Conservation (phyloP, 2,888 invertebrate species). For the Nomada fabriciana region DNA sequence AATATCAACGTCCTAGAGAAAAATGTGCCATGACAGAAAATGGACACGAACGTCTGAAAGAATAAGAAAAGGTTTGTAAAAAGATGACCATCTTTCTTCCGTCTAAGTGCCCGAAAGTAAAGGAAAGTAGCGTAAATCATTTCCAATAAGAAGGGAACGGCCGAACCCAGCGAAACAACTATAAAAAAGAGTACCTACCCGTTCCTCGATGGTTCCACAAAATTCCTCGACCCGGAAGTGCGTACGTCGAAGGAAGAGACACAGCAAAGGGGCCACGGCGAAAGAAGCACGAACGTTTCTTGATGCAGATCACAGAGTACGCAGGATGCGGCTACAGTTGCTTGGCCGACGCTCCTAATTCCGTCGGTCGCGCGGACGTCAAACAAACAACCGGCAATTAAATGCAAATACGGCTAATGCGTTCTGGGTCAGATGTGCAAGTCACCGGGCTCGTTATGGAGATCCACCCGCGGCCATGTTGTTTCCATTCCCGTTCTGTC, state of each 20-base stretch:
- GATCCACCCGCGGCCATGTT: slow-evolving; percentile 79
- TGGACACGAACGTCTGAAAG: too few relatives aligned
- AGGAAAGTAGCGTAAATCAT: too few relatives aligned
- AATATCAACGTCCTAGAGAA: too few relatives aligned
- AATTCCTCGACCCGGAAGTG: background rate
- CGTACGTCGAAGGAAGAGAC: background rate
- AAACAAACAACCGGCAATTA: slow-evolving; percentile 84
- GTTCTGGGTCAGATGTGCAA: slow-evolving; percentile 82
- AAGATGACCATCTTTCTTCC: too few relatives aligned
- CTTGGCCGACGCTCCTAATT: slow-evolving; percentile 70
- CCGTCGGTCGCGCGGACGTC: slow-evolving; percentile 78
- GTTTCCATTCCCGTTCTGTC: slow-evolving; percentile 71
- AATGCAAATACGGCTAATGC: slow-evolving; percentile 84
- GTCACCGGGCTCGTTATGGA: slow-evolving; percentile 82
- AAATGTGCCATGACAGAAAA: too few relatives aligned
- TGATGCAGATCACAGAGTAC: slow-evolving; percentile 57
- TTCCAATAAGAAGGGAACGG: too few relatives aligned
- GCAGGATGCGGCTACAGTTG: slow-evolving; percentile 59
- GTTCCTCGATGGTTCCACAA: background rate
- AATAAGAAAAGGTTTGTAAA: too few relatives aligned
- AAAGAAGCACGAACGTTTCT: background rate
- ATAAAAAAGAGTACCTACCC: too few relatives aligned
- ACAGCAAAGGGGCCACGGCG: background rate
- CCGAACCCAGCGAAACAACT: too few relatives aligned
- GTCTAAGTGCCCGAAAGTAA: too few relatives aligned